Base-by-base conservation (phyloP, 2,888 invertebrate species). In the Barypeithes pellucidus region DNA sequence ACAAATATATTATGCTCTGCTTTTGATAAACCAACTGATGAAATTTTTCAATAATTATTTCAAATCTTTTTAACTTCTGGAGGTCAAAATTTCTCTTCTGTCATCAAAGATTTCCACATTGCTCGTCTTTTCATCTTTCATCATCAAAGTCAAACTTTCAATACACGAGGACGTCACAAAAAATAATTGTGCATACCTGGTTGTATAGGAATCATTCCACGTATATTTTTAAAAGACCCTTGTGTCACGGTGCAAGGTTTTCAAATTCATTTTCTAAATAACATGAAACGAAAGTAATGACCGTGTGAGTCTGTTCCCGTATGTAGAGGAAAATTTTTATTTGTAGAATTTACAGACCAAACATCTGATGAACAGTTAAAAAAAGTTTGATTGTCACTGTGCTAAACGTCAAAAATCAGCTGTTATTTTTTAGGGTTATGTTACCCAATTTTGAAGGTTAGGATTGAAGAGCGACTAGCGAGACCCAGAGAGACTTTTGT, bases 21-120 rank as follows among this genome's bases (percentile, higher is more conserved):
- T 29, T 24, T 7, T 14, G 52, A 52, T 52, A 52, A 52, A 29
- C n/a, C 4, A 29, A 52, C 22, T 52, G 52, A 52, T 52, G 1
- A 52, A 5, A 12, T 24, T 52, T n/a, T 14, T 5, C 14, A 29
- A n/a, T 52, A 29, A 52, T 18, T 39, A 39, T 52, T 47, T 47
- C 20, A 20, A 22, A 7, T 29, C 4, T 5, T 52, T 52, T 52
- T 52, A 22, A 29, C 1, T 29, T 52, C 29, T 29, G 4, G 14
- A n/a, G 52, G 52, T 52, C 52, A 52, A 29, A 52, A 52, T 52
- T 52, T 52, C 52, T 29, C 52, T 52, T 50, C 20, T 45, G 16
- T 29, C 11, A 12, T 29, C 11, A 12, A 39, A 39, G 4, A 39
- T 39, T 33, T 39, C n/a, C 4, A 12, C 39, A 39, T 39, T 39